These are phyloP conservation scores for Cisticola juncidis DNA, from an alignment of 2,113 vertebrate species.

Conservation along the genomic window DNA sequence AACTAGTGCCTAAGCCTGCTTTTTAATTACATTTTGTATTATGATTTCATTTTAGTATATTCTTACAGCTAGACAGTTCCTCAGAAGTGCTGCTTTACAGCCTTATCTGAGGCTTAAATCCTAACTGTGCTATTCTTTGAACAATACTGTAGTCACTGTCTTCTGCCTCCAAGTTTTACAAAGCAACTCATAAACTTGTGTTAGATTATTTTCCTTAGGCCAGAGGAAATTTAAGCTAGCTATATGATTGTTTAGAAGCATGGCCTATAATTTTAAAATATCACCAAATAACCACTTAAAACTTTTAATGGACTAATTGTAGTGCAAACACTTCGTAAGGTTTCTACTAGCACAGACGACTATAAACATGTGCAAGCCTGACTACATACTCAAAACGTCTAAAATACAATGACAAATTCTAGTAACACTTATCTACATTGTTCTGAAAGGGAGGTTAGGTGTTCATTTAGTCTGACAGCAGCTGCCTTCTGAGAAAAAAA, in stretches of 20 bases:
- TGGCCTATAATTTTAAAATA: neutral
- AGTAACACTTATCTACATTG: neutral
- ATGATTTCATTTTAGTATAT: neutral
- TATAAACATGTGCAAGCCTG: rapidly evolving
- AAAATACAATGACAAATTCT: neutral
- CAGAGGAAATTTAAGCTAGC: neutral
- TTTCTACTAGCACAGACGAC: neutral
- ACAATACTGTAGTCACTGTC: neutral
- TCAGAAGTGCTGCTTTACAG: neutral
- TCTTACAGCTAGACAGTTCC: neutral
- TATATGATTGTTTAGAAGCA: neutral
- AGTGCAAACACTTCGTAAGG: neutral
- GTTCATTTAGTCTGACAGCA: neutral
- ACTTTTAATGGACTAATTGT: neutral
- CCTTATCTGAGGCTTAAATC: neutral
- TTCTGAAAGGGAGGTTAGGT: neutral
- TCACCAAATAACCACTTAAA: neutral
- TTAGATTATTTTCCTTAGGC: neutral
- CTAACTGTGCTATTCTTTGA: neutral
- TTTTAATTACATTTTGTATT: neutral
- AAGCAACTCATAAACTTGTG: neutral
- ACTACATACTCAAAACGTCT: neutral
- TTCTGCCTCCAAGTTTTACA: neutral
- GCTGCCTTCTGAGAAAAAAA: neutral
- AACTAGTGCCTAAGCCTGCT: neutral